Evolutionary conservation across 2,113 vertebrate genomes (phyloP), one percentile per base, ranked within the genome.

Genomic region (Eudyptes chrysolophus): DNA sequence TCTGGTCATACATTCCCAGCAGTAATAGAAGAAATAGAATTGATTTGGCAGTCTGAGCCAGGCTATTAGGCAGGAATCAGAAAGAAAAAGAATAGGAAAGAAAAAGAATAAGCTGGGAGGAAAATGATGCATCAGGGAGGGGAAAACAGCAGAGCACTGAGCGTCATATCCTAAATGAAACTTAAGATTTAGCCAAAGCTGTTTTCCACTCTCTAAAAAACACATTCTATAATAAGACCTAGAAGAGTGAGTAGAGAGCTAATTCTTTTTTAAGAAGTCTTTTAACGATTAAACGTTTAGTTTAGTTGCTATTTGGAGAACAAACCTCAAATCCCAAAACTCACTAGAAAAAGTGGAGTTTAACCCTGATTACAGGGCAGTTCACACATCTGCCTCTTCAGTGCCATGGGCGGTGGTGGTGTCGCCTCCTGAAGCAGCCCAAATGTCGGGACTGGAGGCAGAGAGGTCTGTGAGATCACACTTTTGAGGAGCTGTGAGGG

Each of bases 11-110:
- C 13, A 58, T 62, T 94, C 68, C 38, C 60, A 84, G 68, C 42
- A 94, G 75, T 79, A 90, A 92, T 24, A 84, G 61, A 92, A 94
- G 66, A 94, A 92, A 92, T 76, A 79, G 32, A 95, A 92, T 55
- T 94, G 68, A 74, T 84, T 90, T 92, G 54, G 62, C 49, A 62
- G 36, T 85, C 58, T 94, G 72, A 90, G 57, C 46, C 72, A 92
- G 48, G 34, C 24, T 94, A 40, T 87, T 89, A 79, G 16, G 30
- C 57, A 84, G 38, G 58, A 95, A 90, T 86, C 72, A 44, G 58
- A 88, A 85, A 87, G 29, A 72, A 89, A 91, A 95, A 75, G 32
- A 68, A 66, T 36, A 36, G 26, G 22, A 89, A 87, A 68, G 38
- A 57, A 78, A n/a, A 92, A 81, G 40, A 89, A 52, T 24, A 91